Conservation (phyloP, 2,888 invertebrate species). For the Hedychridium roseum region DNA sequence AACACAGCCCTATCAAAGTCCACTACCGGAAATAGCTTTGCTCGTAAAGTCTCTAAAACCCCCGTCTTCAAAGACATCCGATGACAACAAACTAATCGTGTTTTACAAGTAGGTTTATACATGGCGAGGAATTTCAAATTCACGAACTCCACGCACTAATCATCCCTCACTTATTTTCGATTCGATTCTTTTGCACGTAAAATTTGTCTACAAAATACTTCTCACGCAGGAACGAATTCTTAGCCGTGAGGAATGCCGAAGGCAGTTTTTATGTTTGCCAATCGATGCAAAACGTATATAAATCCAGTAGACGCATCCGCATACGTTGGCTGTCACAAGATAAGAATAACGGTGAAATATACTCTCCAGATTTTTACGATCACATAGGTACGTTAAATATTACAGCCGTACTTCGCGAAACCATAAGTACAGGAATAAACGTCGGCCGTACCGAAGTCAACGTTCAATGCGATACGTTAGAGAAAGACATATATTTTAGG, state of each 20-base stretch:
- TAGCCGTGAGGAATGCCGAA: slow-evolving; percentile 90
- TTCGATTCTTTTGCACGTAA: slow-evolving; percentile 5
- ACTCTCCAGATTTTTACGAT: slow-evolving; percentile 91
- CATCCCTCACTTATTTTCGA: slow-evolving; percentile 6
- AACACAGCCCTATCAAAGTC: slow-evolving; percentile 85
- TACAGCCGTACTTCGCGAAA: not conserved
- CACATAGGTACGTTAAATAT: slow-evolving; percentile 71
- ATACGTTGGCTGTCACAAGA: slow-evolving; percentile 91
- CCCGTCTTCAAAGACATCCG: slow-evolving; percentile 68
- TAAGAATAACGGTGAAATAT: slow-evolving; percentile 75
- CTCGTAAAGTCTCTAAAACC: slow-evolving; percentile 77
- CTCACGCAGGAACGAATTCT: slow-evolving; percentile 79
- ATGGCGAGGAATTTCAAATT: slow-evolving; percentile 10
- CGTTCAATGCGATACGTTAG: not conserved
- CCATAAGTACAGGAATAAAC: not conserved
- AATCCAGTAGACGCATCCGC: slow-evolving; percentile 82
- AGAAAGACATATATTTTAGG: not conserved
- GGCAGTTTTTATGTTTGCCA: slow-evolving; percentile 90
- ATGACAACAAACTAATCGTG: slow-evolving; percentile 84
- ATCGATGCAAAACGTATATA: slow-evolving; percentile 89
- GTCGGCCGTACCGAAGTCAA: slow-evolving; percentile 4
- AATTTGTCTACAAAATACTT: no score
- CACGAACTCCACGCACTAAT: slow-evolving; percentile 8
- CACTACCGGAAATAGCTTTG: slow-evolving; percentile 79
- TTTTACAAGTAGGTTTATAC: slow-evolving; percentile 78